Percentiles rank a stretch among this genome's conserved stretches.
Conservation (phyloP, 2,797 vertebrate genomes). For the Melanotaenia trifasciata region DNA sequence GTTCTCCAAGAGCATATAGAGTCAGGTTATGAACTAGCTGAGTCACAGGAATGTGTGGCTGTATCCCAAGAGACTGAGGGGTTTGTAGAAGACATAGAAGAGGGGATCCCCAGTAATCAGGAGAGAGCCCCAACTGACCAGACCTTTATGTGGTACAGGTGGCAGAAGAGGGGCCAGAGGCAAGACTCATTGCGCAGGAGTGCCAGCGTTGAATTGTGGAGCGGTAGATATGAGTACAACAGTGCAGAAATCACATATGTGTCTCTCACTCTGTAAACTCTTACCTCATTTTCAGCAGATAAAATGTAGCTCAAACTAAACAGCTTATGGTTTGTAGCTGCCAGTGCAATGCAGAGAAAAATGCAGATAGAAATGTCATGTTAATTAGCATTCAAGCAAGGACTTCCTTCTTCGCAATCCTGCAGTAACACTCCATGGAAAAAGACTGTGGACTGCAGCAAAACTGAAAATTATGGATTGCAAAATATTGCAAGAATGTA, state of each 20-base stretch:
- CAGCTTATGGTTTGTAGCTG: slow-evolving; percentile 57
- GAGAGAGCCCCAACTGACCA: slow-evolving; percentile 66
- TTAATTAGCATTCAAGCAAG: slow-evolving; percentile 44
- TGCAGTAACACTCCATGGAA: slow-evolving; percentile 30
- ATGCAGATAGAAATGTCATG: slow-evolving; percentile 38
- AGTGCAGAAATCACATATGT: slow-evolving; percentile 87
- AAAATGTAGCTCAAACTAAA: slow-evolving; percentile 74
- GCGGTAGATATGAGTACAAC: slow-evolving; percentile 84
- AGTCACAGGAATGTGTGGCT: slow-evolving; percentile 51
- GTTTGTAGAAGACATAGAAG: slow-evolving; percentile 49
- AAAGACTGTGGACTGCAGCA: slow-evolving; percentile 52
- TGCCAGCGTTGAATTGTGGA: slow-evolving; percentile 85
- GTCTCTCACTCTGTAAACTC: slow-evolving; percentile 82
- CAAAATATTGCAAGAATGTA: slow-evolving; percentile 34
- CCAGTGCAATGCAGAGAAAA: slow-evolving; percentile 34
- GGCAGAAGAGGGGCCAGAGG: slow-evolving; percentile 77
- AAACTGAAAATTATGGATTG: slow-evolving; percentile 27
- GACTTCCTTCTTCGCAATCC: slow-evolving; percentile 40
- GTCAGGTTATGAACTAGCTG: slow-evolving; percentile 54
- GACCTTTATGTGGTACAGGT: slow-evolving; percentile 83
- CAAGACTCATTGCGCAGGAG: slow-evolving; percentile 72
- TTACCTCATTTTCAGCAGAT: slow-evolving; percentile 74
- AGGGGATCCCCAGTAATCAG: slow-evolving; percentile 47
- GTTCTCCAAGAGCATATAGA: slow-evolving; percentile 58
- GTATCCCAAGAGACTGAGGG: slow-evolving; percentile 56